Percentiles rank a stretch among this genome's conserved stretches.
Evolutionary conservation across 2,888 invertebrate species (phyloP).

Genomic region (Tinea pellionella): DNA sequence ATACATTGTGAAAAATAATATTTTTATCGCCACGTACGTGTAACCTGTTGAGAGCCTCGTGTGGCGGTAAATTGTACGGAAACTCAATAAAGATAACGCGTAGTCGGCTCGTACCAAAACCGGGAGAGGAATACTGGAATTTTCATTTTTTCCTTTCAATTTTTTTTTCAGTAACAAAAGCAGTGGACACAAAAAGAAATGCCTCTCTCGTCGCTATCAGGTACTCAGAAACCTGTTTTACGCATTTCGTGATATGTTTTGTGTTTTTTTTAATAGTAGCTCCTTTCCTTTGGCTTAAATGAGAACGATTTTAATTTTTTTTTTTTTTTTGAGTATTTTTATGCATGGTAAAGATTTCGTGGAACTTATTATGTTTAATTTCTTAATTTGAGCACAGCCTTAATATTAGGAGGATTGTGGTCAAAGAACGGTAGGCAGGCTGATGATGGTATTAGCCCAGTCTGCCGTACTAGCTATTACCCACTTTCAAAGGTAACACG

Average conservation of each 20-base stretch:
- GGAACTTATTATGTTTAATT: neutral
- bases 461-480: too few species aligned
- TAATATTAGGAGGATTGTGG: too few species aligned
- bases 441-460: too few species aligned
- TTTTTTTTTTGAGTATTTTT: neutral
- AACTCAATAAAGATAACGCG: constrained; percentile 14
- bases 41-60: constrained; percentile 11
- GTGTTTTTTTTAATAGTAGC: neutral
- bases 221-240: neutral
- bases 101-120: neutral
- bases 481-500: too few species aligned
- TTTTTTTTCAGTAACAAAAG: neutral
- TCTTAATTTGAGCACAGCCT: too few species aligned
- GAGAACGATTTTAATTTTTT: neutral
- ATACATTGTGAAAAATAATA: neutral
- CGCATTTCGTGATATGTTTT: constrained; percentile 5
- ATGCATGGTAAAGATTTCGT: neutral
- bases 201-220: neutral
- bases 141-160: neutral
- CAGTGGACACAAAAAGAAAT: constrained; percentile 2
- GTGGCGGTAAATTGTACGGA: constrained; percentile 15
- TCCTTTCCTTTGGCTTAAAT: neutral
- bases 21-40: constrained; percentile 11
- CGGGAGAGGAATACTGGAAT: constrained; percentile 1
- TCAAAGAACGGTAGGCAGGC: too few species aligned